Conservation (phyloP, 2,888 invertebrate species). For the Sminthurinus aureus region DNA sequence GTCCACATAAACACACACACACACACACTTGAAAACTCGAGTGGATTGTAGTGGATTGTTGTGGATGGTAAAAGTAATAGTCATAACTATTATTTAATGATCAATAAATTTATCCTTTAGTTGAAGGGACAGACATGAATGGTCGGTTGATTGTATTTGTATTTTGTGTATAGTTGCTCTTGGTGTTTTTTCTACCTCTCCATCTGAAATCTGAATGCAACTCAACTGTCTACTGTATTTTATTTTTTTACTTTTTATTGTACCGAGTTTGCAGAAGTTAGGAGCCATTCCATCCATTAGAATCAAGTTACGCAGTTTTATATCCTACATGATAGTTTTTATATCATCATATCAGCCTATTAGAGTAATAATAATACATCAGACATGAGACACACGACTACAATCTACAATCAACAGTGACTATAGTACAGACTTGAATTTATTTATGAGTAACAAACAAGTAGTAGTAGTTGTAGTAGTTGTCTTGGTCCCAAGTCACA, state of each 20-base stretch:
- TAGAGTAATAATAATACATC: too few species aligned
- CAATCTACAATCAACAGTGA: too few species aligned
- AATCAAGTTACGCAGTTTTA: background rate
- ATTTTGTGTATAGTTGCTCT: background rate
- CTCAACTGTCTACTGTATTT: too few species aligned
- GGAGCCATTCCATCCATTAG: background rate
- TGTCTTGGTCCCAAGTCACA: too few species aligned
- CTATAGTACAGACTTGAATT: too few species aligned
- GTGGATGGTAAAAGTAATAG: background rate
- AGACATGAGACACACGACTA: too few species aligned
- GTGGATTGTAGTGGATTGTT: background rate
- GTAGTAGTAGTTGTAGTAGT: too few species aligned
- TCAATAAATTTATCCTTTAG: background rate
- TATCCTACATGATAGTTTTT: background rate
- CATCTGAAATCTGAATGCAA: background rate
- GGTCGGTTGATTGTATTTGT: background rate
- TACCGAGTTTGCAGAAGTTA: background rate
- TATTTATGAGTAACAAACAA: too few species aligned
- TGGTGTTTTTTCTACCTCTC: too few species aligned
- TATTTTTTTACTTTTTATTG: too few species aligned
- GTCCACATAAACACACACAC: background rate
- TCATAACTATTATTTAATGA: background rate
- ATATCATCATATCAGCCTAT: background rate
- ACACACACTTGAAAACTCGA: background rate
- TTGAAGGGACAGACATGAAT: background rate